Evolutionary conservation across 2,797 vertebrate species (phyloP), one percentile per base, ranked within the genome.

Genomic region (Pseudotriccus pelzelni): DNA sequence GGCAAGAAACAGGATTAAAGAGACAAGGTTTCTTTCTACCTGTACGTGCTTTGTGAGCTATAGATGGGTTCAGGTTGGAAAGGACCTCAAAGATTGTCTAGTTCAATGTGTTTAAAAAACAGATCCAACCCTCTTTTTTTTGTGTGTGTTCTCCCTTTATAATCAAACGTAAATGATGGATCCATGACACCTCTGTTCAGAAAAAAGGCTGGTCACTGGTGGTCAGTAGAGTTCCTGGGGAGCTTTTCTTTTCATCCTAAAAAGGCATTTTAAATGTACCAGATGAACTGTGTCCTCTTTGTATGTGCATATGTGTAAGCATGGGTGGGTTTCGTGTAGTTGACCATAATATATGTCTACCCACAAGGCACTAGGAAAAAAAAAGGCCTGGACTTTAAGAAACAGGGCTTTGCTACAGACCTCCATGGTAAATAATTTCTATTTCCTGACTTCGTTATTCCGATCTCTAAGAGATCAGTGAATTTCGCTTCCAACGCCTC

Each of bases 291-390:
- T 63, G 32, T 39, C 9, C 2, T 43, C 46, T 74, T 55, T 66
- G 23, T 12, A 3, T 3, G 21, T 28, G 16, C 3, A 16, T 10
- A 7, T 6, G 10, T 46, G 34, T 10, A 37, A 62, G 14, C 28
- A 18, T 0, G 1, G 1, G 2, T n/a, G 30, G 2, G 1, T 22
- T 44, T 74, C 13, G 19, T 22, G 16, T 14, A 68, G n/a, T 3
- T 62, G 34, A 4, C 24, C 2, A 2, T 8, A 49, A 64, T 3
- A 22, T 0, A 1, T 30, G 7, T 43, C 52, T 68, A 34, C 58
- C 5, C 62, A 46, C 34, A 5, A 21, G 8, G 36, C 39, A 18
- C 6, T 3, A 27, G 44, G 36, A 14, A 6, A 41, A 27, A 7
- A 16, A 34, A 19, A 66, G 68, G 18, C 10, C 37, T 24, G 56